Percentiles rank a stretch among this genome's conserved stretches.
Conservation (phyloP, 2,113 vertebrate species). For the Anhinga anhinga region DNA sequence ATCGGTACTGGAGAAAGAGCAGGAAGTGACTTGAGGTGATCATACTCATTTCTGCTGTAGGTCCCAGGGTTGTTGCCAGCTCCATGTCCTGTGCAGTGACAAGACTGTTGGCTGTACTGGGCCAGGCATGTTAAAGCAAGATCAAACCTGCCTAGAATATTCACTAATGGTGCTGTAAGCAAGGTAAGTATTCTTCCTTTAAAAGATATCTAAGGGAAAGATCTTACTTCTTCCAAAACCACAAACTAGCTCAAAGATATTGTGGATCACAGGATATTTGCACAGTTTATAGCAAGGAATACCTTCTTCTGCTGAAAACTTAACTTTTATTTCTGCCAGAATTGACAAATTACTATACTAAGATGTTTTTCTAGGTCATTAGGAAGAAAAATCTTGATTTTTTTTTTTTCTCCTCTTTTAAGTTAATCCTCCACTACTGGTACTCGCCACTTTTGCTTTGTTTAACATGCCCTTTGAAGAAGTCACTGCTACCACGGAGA, state of each 20-base stretch:
- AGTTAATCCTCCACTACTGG: background rate
- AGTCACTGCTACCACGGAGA: background rate
- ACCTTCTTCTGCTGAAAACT: background rate
- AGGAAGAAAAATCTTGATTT: background rate
- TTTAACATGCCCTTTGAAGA: background rate
- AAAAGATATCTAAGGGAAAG: background rate
- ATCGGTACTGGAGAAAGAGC: background rate
- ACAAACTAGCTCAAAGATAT: background rate
- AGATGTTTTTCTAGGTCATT: background rate
- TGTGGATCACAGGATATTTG: fast-evolving
- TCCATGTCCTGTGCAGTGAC: background rate
- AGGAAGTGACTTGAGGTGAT: background rate
- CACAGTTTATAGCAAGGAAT: background rate
- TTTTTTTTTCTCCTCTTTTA: background rate
- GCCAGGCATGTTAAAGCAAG: background rate
- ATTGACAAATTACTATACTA: background rate
- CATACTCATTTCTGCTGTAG: background rate
- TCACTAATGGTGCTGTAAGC: background rate
- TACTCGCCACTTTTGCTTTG: background rate
- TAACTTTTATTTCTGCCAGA: background rate
- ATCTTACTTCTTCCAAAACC: background rate
- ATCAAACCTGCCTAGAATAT: background rate
- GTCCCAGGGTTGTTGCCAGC: background rate
- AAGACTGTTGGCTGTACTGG: background rate
- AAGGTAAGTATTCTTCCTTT: background rate